Conservation (phyloP, 2,113 vertebrate genomes). For the Trachemys scripta region DNA sequence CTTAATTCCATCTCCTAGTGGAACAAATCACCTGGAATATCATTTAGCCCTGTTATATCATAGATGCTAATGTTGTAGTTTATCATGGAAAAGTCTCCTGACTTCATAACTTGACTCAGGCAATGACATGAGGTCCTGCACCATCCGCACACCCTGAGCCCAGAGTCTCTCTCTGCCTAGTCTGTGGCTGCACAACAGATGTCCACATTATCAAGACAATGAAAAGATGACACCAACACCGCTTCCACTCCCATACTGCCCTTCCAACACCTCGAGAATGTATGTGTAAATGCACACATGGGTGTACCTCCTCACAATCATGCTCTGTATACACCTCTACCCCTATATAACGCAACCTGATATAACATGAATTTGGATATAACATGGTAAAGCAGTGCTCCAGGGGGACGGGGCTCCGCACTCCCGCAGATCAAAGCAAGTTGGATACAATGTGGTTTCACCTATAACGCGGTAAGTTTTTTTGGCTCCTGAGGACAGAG, state of each 20-base stretch:
- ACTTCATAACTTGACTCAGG: not conserved
- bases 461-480: too few species aligned
- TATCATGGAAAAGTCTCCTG: not conserved
- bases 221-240: not conserved
- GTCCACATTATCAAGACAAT: too few species aligned
- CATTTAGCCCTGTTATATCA: not conserved
- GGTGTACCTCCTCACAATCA: not conserved
- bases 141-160: not conserved
- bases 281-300: fast-evolving
- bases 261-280: not conserved
- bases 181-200: too few species aligned
- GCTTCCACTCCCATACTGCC: not conserved
- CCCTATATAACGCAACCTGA: too few species aligned
- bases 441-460: too few species aligned
- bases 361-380: too few species aligned
- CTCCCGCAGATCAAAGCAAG: too few species aligned
- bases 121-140: not conserved
- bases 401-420: too few species aligned
- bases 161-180: not conserved
- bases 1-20: not conserved
- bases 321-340: not conserved
- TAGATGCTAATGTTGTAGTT: not conserved
- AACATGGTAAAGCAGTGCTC: too few species aligned
- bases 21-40: not conserved
- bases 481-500: too few species aligned